Evolutionary conservation across 2,888 invertebrate genomes (phyloP).

Genomic region (Sesamia inferens): DNA sequence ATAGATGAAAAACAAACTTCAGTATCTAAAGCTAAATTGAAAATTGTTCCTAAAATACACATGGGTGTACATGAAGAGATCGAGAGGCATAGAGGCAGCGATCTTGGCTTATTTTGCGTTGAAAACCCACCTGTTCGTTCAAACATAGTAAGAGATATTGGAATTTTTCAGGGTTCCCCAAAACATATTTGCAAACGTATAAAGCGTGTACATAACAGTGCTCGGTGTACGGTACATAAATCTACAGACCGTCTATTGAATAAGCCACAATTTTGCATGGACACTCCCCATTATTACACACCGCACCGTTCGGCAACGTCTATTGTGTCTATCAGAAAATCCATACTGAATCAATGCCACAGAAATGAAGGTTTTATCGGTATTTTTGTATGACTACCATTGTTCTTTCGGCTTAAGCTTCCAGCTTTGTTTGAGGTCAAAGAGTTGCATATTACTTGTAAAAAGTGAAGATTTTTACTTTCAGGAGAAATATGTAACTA

Average conservation of each 20-base stretch:
- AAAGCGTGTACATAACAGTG: conserved; percentile 58
- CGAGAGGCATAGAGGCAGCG: conserved; percentile 1
- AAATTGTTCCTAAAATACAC: conserved; percentile 55
- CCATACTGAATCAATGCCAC: conserved; percentile 62
- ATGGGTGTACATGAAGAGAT: conserved; percentile 25
- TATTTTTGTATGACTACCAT: conserved; percentile 31
- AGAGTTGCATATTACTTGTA: not conserved
- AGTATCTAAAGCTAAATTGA: conserved; percentile 51
- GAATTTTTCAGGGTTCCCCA: not conserved
- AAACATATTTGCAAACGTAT: conserved; percentile 52
- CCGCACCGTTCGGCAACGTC: conserved; percentile 58
- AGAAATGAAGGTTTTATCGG: conserved; percentile 34
- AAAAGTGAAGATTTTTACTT: not conserved
- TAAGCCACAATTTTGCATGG: conserved; percentile 68
- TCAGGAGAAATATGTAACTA: not conserved
- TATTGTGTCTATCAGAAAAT: conserved; percentile 70
- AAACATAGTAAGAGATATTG: conserved; percentile 13
- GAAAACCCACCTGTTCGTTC: conserved; percentile 15
- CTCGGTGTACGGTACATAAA: conserved; percentile 60
- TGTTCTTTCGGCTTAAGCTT: conserved; percentile 11
- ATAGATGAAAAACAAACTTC: conserved; percentile 57
- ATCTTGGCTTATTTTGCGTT: conserved; percentile 8
- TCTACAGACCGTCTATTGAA: conserved; percentile 61
- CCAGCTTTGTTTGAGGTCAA: not conserved
- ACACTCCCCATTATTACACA: conserved; percentile 72